Conservation (phyloP, 2,888 invertebrate genomes). For the Eilema depressum region DNA sequence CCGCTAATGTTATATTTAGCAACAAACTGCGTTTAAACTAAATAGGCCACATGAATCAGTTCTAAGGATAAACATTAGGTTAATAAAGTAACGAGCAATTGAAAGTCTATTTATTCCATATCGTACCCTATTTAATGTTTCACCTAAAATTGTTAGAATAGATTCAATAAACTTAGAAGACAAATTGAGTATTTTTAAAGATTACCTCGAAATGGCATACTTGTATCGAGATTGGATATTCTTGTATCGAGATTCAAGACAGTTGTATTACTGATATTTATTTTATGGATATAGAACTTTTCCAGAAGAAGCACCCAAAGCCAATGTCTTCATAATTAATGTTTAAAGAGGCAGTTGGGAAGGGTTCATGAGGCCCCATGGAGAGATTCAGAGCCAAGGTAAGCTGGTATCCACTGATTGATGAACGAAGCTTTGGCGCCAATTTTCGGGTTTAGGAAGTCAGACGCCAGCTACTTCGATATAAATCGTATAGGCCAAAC, state of each 20-base stretch:
- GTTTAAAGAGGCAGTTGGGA: no score
- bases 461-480: background rate
- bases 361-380: no score
- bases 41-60: slow-evolving; percentile 13
- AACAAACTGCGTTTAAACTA: slow-evolving; percentile 14
- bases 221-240: background rate
- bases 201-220: background rate
- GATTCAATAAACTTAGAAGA: background rate
- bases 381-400: no score
- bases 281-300: no score
- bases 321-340: no score
- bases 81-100: slow-evolving; percentile 1
- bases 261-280: no score
- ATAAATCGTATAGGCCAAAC: no score
- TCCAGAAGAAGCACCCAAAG: background rate
- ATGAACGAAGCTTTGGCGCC: no score
- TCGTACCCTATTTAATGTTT: background rate
- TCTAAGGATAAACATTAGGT: slow-evolving; percentile 7
- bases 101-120: background rate
- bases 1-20: slow-evolving; percentile 39
- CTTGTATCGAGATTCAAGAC: background rate
- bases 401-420: no score
- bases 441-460: no score
- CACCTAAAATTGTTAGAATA: background rate
- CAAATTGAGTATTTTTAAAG: background rate